These are phyloP conservation scores for Portevinia maculata DNA, from an alignment of 2,888 invertebrate species.

Conservation along the genomic window DNA sequence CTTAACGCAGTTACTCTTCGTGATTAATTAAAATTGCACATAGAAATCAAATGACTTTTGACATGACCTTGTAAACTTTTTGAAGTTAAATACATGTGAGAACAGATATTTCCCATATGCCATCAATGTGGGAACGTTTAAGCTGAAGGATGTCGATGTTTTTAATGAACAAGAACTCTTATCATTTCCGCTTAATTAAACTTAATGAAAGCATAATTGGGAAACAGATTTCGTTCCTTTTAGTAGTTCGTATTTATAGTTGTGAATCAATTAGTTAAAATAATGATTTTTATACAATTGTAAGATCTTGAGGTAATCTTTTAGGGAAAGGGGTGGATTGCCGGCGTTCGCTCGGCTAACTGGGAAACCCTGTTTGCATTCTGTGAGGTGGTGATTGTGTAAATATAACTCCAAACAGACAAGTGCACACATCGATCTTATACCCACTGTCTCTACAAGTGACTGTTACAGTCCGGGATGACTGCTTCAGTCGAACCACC, in stretches of 20 bases:
- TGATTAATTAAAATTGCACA: conserved; percentile 42
- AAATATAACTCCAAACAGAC: no score
- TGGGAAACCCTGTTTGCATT: no score
- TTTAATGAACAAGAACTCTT: neutral
- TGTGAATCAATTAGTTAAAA: no score
- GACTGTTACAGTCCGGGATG: no score
- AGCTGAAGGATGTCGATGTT: conserved; percentile 7
- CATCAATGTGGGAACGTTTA: neutral
- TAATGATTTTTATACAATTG: neutral
- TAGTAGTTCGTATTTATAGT: neutral
- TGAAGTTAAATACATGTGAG: conserved; percentile 22
- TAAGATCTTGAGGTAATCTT: no score
- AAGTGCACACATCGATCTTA: no score
- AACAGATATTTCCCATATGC: conserved; percentile 34
- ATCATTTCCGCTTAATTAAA: conserved; percentile 32
- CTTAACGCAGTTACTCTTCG: neutral
- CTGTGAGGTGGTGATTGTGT: no score
- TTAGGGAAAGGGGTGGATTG: no score
- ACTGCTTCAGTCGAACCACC: no score
- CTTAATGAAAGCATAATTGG: conserved; percentile 19
- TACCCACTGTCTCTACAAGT: no score
- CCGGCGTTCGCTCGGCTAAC: no score
- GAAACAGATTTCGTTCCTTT: neutral
- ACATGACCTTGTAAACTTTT: conserved; percentile 27
- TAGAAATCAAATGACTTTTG: conserved; percentile 12